These are phyloP conservation scores for Phrynocephalus vlangalii DNA, from an alignment of 2,797 vertebrate species.

Conservation along the genomic window DNA sequence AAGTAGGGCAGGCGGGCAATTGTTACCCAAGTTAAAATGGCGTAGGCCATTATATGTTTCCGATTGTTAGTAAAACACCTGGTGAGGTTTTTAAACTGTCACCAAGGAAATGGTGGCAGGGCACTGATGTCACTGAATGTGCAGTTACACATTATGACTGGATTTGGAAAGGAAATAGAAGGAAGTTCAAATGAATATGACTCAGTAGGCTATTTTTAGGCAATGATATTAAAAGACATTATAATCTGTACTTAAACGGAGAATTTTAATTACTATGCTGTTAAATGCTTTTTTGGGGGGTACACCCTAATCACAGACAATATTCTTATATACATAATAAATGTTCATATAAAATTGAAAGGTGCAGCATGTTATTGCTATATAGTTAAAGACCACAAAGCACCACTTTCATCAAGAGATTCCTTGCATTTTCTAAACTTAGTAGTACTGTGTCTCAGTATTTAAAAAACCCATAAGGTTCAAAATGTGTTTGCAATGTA, in stretches of 20 bases:
- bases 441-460: not conserved
- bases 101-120: conserved; percentile 14
- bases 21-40: not conserved
- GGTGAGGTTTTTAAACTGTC: not conserved
- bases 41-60: not conserved
- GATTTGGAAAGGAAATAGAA: conserved; percentile 13
- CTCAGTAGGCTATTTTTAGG: conserved; percentile 47
- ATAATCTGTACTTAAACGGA: conserved; percentile 27
- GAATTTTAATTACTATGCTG: conserved; percentile 33
- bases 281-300: not conserved
- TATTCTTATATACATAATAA: conserved; percentile 25
- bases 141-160: conserved; percentile 27
- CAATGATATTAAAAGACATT: conserved; percentile 37
- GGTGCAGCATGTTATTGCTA: not conserved
- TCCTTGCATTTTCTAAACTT: not conserved
- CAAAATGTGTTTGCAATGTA: not conserved
- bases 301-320: conserved; percentile 11
- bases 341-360: conserved; percentile 15
- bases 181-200: conserved; percentile 37
- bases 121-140: conserved; percentile 20
- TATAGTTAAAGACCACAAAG: not conserved
- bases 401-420: not conserved
- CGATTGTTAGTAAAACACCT: not conserved
- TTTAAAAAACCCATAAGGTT: not conserved
- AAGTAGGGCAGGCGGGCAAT: not conserved